Conservation (phyloP, 2,888 invertebrate genomes). For the Antheraea assamensis region DNA sequence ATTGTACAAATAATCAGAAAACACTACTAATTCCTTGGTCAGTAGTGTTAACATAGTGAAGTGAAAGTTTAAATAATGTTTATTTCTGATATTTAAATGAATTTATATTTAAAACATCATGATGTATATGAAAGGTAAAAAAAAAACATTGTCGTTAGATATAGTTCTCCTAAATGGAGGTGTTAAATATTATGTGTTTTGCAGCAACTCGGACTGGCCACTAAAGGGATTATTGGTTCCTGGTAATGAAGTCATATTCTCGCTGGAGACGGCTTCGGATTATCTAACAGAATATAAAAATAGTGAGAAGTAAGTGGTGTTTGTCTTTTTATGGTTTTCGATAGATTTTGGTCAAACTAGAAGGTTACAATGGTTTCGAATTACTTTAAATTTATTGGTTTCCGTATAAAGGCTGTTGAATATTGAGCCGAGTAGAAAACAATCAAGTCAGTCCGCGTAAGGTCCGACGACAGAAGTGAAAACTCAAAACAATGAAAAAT, state of each 20-base stretch:
- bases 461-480: no score
- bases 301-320: constrained; percentile 49
- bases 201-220: constrained; percentile 89
- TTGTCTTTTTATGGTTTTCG: background rate
- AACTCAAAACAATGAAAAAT: no score
- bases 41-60: no score
- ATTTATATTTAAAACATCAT: no score
- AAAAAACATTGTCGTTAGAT: background rate
- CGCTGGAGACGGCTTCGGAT: constrained; percentile 97
- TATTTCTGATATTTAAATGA: no score
- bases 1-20: no score
- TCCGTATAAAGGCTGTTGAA: background rate
- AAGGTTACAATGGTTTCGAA: background rate
- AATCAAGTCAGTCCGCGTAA: no score
- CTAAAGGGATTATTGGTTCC: constrained; percentile 92
- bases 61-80: no score
- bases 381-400: background rate
- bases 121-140: background rate
- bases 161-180: background rate
- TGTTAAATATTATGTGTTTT: constrained; percentile 29
- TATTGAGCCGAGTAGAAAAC: background rate
- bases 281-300: constrained; percentile 94
- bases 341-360: background rate
- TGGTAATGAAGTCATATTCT: constrained; percentile 97
- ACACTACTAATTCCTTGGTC: no score